A percentile compares a stretch with the other conserved stretches of the same genome.
phyloP scores from a whole-genome alignment of 2,888 invertebrate genomes.

The Drosophila tripunctata region DNA sequence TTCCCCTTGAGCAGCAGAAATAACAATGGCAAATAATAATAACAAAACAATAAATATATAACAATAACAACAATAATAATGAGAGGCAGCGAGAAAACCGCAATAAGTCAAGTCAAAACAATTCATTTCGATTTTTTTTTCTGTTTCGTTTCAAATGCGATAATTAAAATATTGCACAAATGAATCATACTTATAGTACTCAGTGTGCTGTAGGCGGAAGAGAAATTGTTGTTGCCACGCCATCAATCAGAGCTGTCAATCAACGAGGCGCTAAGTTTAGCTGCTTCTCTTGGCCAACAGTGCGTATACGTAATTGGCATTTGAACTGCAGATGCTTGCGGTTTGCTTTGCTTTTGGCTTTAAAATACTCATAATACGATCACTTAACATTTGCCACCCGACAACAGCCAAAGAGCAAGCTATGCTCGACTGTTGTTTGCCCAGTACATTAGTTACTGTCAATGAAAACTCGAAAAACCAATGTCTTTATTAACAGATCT shows the following conservation, averaged over 20 bases:
- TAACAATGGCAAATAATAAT: conserved; percentile 20
- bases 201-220: not conserved
- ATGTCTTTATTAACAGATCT: too few species aligned
- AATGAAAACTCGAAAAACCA: too few species aligned
- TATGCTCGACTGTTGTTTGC: too few species aligned
- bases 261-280: conserved; percentile 56
- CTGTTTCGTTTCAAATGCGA: conserved; percentile 43
- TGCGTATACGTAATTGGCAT: conserved; percentile 60
- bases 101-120: conserved; percentile 60
- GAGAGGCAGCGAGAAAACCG: conserved; percentile 30
- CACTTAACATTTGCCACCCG: conserved; percentile 28
- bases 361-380: conserved; percentile 12
- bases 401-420: not conserved
- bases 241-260: conserved; percentile 73
- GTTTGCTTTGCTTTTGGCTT: too few species aligned
- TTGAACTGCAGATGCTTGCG: conserved; percentile 21
- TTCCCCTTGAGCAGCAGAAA: conserved; percentile 27
- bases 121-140: conserved; percentile 36
- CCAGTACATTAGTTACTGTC: too few species aligned
- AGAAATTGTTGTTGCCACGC: conserved; percentile 20
- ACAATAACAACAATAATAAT: conserved; percentile 23
- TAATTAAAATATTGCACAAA: conserved; percentile 69
- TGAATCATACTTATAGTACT: conserved; percentile 47
- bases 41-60: too few species aligned
- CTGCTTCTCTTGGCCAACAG: conserved; percentile 47